Evolutionary conservation across 2,113 vertebrate species (phyloP).

Genomic region (Nycticryphes semicollaris): DNA sequence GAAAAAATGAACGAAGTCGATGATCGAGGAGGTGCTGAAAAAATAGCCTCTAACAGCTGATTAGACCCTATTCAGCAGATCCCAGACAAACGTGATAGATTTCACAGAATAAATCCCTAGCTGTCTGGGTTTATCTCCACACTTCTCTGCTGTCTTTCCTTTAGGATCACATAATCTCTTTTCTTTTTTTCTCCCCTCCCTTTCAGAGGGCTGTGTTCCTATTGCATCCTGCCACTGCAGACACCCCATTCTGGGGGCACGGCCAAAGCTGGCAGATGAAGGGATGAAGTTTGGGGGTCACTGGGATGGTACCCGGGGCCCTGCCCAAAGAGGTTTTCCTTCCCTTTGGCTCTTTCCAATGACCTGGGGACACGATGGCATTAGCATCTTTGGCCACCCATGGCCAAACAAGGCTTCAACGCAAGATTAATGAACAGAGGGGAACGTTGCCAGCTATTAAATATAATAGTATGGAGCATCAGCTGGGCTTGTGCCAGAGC

Average conservation of each 20-base stretch:
- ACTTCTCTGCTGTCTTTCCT: neutral
- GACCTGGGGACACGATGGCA: fast-evolving
- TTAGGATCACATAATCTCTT: neutral
- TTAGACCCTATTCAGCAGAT: neutral
- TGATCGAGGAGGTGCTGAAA: constrained; percentile 52
- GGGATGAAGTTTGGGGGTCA: fast-evolving
- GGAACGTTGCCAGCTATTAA: neutral
- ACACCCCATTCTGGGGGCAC: fast-evolving
- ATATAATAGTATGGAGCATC: neutral
- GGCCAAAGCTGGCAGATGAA: fast-evolving
- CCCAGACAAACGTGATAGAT: neutral
- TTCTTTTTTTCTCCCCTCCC: fast-evolving
- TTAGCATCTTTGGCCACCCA: fast-evolving
- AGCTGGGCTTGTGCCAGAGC: fast-evolving
- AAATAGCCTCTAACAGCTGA: constrained; percentile 42
- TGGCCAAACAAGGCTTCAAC: neutral
- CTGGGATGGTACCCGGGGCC: neutral
- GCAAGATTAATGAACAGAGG: neutral
- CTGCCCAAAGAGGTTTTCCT: fast-evolving
- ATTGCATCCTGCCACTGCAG: fast-evolving
- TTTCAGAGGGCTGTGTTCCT: neutral
- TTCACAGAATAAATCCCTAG: neutral
- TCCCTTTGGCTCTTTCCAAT: neutral
- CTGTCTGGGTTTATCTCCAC: neutral
- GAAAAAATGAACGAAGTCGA: neutral